phyloP scores from a whole-genome alignment of 2,888 invertebrate genomes.

The Pseudococcus jackbeardsleyi region DNA sequence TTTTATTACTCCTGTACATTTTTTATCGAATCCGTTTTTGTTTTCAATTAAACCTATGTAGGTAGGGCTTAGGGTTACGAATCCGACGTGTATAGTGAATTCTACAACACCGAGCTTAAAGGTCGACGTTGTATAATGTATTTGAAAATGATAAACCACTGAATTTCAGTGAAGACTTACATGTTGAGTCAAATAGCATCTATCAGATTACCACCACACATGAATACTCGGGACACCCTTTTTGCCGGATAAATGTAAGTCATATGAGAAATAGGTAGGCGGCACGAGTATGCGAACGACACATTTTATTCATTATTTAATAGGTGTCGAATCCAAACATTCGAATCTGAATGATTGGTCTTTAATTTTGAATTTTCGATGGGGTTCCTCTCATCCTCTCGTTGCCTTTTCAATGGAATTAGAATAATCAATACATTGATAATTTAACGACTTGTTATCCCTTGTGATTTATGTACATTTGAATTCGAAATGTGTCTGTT shows the following conservation, averaged over 20 bases:
- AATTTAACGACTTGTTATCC: neutral
- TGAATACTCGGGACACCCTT: neutral
- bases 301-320: conserved; percentile 10
- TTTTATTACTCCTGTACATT: no score
- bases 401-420: neutral
- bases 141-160: neutral
- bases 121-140: neutral
- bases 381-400: neutral
- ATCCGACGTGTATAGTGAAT: no score
- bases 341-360: neutral
- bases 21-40: no score
- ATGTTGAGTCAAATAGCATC: neutral
- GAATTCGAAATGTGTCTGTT: neutral
- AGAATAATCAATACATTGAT: neutral
- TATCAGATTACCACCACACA: neutral
- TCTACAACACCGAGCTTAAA: neutral
- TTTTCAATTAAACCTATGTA: no score
- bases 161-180: neutral
- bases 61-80: no score
- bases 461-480: neutral
- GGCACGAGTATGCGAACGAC: neutral
- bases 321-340: neutral
- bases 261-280: neutral
- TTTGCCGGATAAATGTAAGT: neutral
- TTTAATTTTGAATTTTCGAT: neutral